Evolutionary conservation across 2,113 vertebrate genomes (phyloP).

Genomic region (Toxotes chatareus): DNA sequence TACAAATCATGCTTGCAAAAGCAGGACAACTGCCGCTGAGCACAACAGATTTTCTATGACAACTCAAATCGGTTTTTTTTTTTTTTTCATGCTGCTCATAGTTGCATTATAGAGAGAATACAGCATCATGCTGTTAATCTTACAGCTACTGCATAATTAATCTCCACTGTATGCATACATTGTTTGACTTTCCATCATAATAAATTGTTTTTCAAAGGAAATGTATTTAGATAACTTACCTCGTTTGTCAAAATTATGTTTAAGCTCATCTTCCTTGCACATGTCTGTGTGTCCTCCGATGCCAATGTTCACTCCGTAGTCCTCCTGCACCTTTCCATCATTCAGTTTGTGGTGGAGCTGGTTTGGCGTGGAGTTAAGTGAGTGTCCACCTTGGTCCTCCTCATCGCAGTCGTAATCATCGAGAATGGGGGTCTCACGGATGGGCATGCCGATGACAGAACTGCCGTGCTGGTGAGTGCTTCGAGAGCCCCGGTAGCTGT

Average conservation of each 20-base stretch:
- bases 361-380: slow-evolving; percentile 78
- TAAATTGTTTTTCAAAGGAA: slow-evolving; percentile 13
- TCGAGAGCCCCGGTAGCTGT: slow-evolving; percentile 90
- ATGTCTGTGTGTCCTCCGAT: slow-evolving; percentile 84
- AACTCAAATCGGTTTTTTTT: not conserved
- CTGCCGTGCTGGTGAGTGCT: slow-evolving; percentile 89
- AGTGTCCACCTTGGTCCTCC: slow-evolving; percentile 86
- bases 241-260: slow-evolving; percentile 90
- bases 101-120: slow-evolving; percentile 11
- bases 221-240: slow-evolving; percentile 76
- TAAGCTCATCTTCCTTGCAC: slow-evolving; percentile 87
- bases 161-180: not conserved
- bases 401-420: slow-evolving; percentile 96
- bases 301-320: slow-evolving; percentile 82
- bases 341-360: slow-evolving; percentile 80
- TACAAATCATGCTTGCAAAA: slow-evolving; percentile 52
- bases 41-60: slow-evolving; percentile 47
- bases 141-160: slow-evolving; percentile 9
- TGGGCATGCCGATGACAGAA: slow-evolving; percentile 95
- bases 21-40: slow-evolving; percentile 52
- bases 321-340: slow-evolving; percentile 87
- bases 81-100: slow-evolving; percentile 11
- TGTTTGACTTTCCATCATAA: not conserved
- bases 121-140: not conserved
- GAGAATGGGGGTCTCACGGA: slow-evolving; percentile 96